Conservation (phyloP, 37 sponge, comb jelly and placozoan species). For the Diacarnus erythraeanus region DNA sequence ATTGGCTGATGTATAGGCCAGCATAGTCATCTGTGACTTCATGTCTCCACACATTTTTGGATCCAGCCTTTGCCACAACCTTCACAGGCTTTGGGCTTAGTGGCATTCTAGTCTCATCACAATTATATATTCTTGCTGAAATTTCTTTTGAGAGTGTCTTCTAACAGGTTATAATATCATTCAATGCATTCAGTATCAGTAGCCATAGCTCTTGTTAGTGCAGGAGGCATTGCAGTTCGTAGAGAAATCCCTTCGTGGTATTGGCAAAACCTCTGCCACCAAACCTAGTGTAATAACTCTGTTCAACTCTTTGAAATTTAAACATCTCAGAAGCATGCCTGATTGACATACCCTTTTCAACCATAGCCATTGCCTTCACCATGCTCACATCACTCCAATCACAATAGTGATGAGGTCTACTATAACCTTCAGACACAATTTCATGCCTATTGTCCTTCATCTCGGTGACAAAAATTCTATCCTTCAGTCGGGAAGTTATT, state of each 20-base stretch:
- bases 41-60: conserved; percentile 7
- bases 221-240: background rate
- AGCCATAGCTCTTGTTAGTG: conserved; percentile 5
- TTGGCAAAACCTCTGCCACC: conserved; percentile 33
- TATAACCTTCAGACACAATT: no score
- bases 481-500: no score
- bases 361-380: no score
- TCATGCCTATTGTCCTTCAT: no score
- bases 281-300: no score
- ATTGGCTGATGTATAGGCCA: conserved; percentile 54
- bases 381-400: no score
- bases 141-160: conserved; percentile 15
- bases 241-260: conserved; percentile 11
- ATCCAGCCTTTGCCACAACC: background rate
- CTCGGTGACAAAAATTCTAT: no score
- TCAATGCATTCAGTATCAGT: background rate
- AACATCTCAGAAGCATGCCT: no score
- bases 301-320: no score
- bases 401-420: no score
- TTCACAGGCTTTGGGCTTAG: background rate
- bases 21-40: conserved; percentile 58
- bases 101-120: conserved; percentile 52
- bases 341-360: no score
- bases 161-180: conserved; percentile 21
- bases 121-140: conserved; percentile 16